These are phyloP conservation scores for Otocyon megalotis DNA, from an alignment of 2,113 vertebrate species.

Conservation along the genomic window DNA sequence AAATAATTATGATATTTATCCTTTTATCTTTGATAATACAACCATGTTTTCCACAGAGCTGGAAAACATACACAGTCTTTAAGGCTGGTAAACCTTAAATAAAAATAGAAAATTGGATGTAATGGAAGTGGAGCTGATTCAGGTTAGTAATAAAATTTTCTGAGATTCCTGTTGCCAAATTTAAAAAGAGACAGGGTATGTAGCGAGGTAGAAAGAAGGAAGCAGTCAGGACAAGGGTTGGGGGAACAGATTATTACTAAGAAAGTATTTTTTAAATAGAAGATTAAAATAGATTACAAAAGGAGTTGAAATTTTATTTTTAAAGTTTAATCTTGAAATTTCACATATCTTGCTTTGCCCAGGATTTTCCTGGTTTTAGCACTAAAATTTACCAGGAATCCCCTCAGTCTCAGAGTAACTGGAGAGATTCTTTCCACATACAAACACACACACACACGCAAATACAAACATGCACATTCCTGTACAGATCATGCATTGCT, in stretches of 20 bases:
- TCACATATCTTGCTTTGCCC: neutral
- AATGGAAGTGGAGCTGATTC: neutral
- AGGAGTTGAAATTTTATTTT: neutral
- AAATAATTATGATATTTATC: neutral
- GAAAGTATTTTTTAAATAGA: neutral
- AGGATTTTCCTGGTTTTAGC: neutral
- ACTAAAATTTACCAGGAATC: neutral
- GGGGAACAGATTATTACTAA: neutral
- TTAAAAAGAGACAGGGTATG: neutral
- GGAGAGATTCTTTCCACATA: neutral
- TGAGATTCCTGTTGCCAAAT: neutral
- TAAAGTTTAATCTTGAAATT: neutral
- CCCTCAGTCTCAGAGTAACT: neutral
- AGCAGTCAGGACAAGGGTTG: neutral
- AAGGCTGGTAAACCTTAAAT: neutral
- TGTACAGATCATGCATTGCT: neutral
- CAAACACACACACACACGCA: neutral
- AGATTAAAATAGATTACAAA: neutral
- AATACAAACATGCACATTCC: neutral
- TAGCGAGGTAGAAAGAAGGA: neutral
- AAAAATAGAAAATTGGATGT: neutral
- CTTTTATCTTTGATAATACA: neutral
- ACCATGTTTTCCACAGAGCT: neutral
- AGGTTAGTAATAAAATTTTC: neutral
- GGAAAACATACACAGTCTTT: neutral